A percentile compares a stretch with the other conserved stretches of the same genome.
Conservation (phyloP, 2,888 invertebrate species). For the Cryptocephalus primarius region DNA sequence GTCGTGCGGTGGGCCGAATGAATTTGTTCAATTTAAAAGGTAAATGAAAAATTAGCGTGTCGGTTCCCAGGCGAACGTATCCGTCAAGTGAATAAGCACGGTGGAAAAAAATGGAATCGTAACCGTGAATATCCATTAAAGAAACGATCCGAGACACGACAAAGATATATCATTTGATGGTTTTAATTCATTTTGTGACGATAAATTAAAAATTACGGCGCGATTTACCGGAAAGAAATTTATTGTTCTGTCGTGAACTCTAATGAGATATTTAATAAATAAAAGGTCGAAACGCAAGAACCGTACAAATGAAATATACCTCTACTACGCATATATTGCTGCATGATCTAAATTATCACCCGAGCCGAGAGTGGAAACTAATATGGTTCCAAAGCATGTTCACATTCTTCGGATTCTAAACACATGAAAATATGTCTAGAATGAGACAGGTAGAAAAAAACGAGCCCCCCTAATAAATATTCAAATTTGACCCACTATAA, state of each 20-base stretch:
- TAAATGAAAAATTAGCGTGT: no score
- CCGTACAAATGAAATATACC: conserved; percentile 8
- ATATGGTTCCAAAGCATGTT: conserved; percentile 20
- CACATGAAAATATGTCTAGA: conserved; percentile 29
- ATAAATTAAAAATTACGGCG: conserved; percentile 13
- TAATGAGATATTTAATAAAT: conserved; percentile 17
- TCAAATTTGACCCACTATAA: conserved; percentile 34
- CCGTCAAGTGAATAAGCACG: no score
- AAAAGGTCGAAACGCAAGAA: conserved; percentile 8
- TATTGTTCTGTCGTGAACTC: conserved; percentile 10
- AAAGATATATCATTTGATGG: not conserved
- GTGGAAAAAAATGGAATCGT: no score
- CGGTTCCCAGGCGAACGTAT: no score
- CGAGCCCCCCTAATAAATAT: conserved; percentile 35
- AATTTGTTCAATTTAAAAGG: no score
- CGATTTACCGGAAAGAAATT: conserved; percentile 13
- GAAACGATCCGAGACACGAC: not conserved
- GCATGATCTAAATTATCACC: conserved; percentile 22
- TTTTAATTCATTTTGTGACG: conserved; percentile 1
- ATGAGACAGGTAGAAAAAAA: conserved; percentile 21
- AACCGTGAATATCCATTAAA: no score
- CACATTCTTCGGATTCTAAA: conserved; percentile 29
- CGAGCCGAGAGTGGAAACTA: conserved; percentile 14
- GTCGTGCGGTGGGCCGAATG: no score
- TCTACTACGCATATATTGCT: conserved; percentile 8